Percentiles rank a stretch among this genome's conserved stretches.
phyloP scores from a whole-genome alignment of 2,888 invertebrate genomes.

The Andrena marginata region DNA sequence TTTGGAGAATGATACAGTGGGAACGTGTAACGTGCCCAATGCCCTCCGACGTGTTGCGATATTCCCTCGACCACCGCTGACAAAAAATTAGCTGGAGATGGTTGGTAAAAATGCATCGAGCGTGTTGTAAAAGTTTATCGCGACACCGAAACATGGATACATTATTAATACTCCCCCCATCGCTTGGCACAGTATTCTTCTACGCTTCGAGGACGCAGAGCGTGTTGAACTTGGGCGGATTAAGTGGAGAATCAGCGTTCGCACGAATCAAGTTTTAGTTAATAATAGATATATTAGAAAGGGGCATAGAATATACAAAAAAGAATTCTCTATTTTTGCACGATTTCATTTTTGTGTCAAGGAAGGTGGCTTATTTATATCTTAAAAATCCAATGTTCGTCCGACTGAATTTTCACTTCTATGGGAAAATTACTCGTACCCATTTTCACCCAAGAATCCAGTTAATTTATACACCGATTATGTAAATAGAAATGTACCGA shows the following conservation, averaged over 20 bases:
- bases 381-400: too few species aligned
- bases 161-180: background rate
- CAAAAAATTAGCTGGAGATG: background rate
- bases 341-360: too few species aligned
- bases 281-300: too few species aligned
- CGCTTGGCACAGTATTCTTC: background rate
- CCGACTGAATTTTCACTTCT: too few species aligned
- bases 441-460: background rate
- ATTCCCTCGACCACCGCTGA: background rate
- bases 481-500: background rate
- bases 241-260: background rate
- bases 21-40: background rate
- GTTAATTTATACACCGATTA: constrained; percentile 26
- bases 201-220: background rate
- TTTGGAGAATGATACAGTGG: background rate
- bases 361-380: too few species aligned
- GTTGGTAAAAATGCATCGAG: too few species aligned
- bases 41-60: background rate
- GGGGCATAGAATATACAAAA: too few species aligned
- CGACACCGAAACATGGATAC: background rate
- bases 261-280: too few species aligned
- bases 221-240: background rate
- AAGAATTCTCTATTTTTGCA: too few species aligned
- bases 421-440: background rate
- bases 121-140: background rate